Evolutionary conservation across 1,140 invertebrate species (phyloP), one percentile per base, ranked within the genome.

Genomic region (Hormaphis cornu): DNA sequence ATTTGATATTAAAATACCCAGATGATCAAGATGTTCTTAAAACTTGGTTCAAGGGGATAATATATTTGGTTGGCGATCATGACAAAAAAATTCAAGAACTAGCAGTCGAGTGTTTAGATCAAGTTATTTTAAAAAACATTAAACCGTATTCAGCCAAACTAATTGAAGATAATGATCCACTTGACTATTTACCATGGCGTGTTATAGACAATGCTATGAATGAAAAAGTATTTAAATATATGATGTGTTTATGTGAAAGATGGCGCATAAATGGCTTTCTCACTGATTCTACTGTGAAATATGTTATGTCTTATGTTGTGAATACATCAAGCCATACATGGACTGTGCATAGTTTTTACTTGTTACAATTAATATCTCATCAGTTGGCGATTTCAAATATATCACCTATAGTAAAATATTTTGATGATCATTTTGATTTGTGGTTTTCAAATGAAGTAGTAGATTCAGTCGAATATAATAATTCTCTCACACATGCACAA

Each of bases 21-120:
- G 18, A 66, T 33, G 50, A 66, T 66, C 8, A 66, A 66, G 20
- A 46, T 66, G 61, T 66, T 7, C 28, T 66, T 5, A 66, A 66
- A 7, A 30, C 48, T 66, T 66, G 61, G 61, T 66, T 66, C 33
- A 66, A 66, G 20, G 61, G 61, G 35, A 33, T 66, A 50, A 48
- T 66, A 20, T 44, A 66, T 48, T 66, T 66, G 50, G 61, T 66
- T 46, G 61, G 61, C 0, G 61, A 66, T 48, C 61, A 44, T 22
- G 61, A 66, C 12, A 66, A 66, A 50, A 66, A 50, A 50, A 66
- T 66, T 66, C 61, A 66, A 66, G 61, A 66, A 9, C 35, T 66
- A 8, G 9, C 61, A n/a, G 44, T 66, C 24, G 61, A 66, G n/a
- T 66, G 20, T 66, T 50, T 66, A 44, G n/a, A 24, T 48, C n/a